Conservation (phyloP, 2,888 invertebrate genomes). For the Drosophila fungiperda region DNA sequence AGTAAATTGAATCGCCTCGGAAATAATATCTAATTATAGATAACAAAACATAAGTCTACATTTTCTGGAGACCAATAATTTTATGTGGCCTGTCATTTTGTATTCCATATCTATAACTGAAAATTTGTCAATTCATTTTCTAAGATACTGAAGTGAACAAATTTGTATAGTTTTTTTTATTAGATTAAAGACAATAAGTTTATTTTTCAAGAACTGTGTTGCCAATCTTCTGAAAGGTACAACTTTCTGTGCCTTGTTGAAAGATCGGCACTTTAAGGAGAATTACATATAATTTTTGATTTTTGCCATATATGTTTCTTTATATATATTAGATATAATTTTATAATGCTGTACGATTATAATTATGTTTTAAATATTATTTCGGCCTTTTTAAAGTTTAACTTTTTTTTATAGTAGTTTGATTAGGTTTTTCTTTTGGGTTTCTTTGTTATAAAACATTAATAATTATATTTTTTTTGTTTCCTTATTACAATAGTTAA, state of each 20-base stretch:
- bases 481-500: not conserved
- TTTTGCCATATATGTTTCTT: not conserved
- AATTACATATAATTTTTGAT: not conserved
- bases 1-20: not conserved
- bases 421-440: not conserved
- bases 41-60: not conserved
- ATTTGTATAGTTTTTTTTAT: too few species aligned
- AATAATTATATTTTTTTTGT: not conserved
- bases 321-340: not conserved
- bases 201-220: not conserved
- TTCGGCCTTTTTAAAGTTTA: not conserved
- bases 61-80: not conserved
- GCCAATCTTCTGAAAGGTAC: not conserved
- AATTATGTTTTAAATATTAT: not conserved
- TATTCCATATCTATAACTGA: too few species aligned
- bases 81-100: too few species aligned
- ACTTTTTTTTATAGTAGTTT: not conserved
- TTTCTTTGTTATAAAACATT: not conserved
- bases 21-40: not conserved
- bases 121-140: too few species aligned
- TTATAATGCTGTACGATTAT: not conserved
- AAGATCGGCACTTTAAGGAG: not conserved
- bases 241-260: not conserved
- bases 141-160: not conserved
- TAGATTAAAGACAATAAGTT: not conserved